A percentile compares a stretch with the other conserved stretches of the same genome.
phyloP scores from a whole-genome alignment of 2,797 vertebrate species.

The Adrianichthys oophorus region DNA sequence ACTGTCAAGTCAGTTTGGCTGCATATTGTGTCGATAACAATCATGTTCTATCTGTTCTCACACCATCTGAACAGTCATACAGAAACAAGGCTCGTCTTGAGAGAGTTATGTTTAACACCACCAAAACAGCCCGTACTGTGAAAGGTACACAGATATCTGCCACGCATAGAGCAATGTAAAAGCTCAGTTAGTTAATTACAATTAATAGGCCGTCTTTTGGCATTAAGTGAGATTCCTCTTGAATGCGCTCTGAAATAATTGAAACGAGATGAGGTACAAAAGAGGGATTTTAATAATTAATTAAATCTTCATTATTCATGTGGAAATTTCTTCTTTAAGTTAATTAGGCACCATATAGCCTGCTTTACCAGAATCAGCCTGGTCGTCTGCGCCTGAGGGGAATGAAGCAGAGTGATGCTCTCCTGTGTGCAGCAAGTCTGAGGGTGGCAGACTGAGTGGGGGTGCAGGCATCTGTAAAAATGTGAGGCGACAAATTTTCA shows the following conservation, averaged over 20 bases:
- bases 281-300: constrained; percentile 59
- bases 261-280: constrained; percentile 50
- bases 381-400: constrained; percentile 32
- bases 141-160: constrained; percentile 7
- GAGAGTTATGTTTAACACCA: neutral
- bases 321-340: constrained; percentile 31
- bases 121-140: neutral
- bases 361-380: constrained; percentile 28
- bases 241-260: constrained; percentile 51
- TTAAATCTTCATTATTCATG: constrained; percentile 53
- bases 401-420: constrained; percentile 17
- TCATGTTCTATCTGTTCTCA: constrained; percentile 10
- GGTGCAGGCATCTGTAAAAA: constrained; percentile 15
- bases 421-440: constrained; percentile 14
- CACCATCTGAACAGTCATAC: neutral
- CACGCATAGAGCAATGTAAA: constrained; percentile 1
- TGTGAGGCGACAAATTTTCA: constrained; percentile 17
- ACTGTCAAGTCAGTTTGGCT: constrained; percentile 13
- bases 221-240: constrained; percentile 42
- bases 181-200: constrained; percentile 32
- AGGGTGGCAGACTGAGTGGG: constrained; percentile 7
- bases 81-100: too few species aligned
- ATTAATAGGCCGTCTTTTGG: constrained; percentile 46
- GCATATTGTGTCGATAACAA: neutral
- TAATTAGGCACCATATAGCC: constrained; percentile 56